A percentile compares a stretch with the other conserved stretches of the same genome.
These are phyloP conservation scores for Crocallis elinguaria DNA, from an alignment of 2,888 invertebrate species.

Conservation along the genomic window DNA sequence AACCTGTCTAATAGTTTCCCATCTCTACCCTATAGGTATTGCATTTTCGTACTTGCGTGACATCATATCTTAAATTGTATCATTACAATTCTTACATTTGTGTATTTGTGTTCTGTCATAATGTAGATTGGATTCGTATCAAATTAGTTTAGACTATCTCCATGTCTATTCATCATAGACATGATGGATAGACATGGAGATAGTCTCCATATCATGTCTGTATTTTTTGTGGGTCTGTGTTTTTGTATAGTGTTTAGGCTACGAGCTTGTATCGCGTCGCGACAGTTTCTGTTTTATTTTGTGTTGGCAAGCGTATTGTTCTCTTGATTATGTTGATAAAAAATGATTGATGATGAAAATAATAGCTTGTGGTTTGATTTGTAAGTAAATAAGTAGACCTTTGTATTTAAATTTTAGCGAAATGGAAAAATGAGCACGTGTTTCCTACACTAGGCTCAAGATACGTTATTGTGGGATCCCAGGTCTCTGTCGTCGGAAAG, in stretches of 20 bases:
- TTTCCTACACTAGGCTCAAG: no score
- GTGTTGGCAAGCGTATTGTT: not conserved
- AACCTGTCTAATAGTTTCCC: not conserved
- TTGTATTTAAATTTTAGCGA: no score
- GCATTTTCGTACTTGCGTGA: conserved; percentile 50
- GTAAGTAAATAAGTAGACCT: no score
- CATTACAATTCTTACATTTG: conserved; percentile 34
- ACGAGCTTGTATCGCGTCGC: not conserved
- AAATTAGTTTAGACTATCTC: conserved; percentile 24
- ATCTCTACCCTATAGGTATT: conserved; percentile 15
- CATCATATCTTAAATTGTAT: conserved; percentile 57
- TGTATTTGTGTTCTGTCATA: conserved; percentile 39
- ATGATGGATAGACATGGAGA: no score
- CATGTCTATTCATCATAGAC: conserved; percentile 25
- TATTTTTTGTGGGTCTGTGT: conserved; percentile 20
- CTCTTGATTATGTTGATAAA: conserved; percentile 9
- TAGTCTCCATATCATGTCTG: no score
- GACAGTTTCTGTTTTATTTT: not conserved
- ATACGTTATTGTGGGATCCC: no score
- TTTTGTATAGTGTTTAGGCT: conserved; percentile 13
- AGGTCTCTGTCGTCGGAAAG: no score
- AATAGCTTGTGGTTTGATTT: no score
- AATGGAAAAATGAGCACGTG: no score
- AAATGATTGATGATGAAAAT: conserved; percentile 2
- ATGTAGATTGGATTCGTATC: conserved; percentile 38